Conservation (phyloP, 2,113 vertebrate species). For the Cygnus atratus region DNA sequence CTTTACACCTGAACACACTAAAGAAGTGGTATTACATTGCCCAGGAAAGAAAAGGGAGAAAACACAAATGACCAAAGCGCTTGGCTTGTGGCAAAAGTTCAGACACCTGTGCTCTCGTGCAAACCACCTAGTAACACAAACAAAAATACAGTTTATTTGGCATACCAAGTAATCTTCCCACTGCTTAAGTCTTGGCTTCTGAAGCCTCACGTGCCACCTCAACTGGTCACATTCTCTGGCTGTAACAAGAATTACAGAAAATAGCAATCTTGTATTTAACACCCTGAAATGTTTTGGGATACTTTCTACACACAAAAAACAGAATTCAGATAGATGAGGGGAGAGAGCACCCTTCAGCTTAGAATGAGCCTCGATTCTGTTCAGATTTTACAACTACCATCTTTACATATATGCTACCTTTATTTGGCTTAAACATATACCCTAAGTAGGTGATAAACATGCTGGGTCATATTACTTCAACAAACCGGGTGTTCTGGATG, state of each 20-base stretch:
- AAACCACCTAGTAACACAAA: not conserved
- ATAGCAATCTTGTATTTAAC: no score
- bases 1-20: not conserved
- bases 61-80: not conserved
- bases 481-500: not conserved
- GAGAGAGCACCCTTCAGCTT: not conserved
- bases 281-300: not conserved
- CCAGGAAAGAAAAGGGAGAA: no score
- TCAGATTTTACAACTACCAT: not conserved
- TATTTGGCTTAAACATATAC: not conserved
- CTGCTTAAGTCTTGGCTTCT: not conserved
- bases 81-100: not conserved
- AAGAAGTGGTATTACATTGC: not conserved
- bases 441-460: not conserved
- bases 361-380: not conserved
- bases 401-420: not conserved
- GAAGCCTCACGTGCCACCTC: not conserved
- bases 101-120: not conserved
- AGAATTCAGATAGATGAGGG: not conserved
- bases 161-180: not conserved
- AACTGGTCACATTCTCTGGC: not conserved
- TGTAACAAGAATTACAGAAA: no score
- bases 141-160: not conserved
- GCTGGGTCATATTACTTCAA: fast-evolving
- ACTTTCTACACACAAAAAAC: not conserved